phyloP scores from a whole-genome alignment of 2,888 invertebrate species.

The Mythimna pallens region DNA sequence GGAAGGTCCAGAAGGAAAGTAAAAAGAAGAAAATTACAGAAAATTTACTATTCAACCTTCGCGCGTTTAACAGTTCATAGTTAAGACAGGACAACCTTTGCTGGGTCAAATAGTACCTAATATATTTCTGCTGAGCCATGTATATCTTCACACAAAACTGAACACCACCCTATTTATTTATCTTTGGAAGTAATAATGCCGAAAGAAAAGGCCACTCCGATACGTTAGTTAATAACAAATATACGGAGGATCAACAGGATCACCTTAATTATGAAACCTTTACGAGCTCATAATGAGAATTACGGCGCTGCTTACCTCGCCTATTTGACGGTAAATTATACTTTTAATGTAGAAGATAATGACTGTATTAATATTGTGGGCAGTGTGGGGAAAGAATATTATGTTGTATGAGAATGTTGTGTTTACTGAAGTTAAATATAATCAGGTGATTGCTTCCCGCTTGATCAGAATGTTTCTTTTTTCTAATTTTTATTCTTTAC shows the following conservation, averaged over 20 bases:
- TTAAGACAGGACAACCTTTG: no score
- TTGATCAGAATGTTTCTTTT: no score
- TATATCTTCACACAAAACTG: slow-evolving; percentile 1
- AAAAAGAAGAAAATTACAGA: no score
- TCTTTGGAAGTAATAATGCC: slow-evolving; percentile 26
- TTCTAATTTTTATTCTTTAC: no score
- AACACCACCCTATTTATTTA: slow-evolving; percentile 23
- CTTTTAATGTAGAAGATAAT: slow-evolving; percentile 66
- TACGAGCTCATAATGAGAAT: slow-evolving; percentile 73
- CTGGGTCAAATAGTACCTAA: background rate
- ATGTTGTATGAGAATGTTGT: slow-evolving; percentile 3
- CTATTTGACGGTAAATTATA: slow-evolving; percentile 64
- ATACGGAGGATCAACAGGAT: slow-evolving; percentile 38
- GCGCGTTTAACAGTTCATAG: no score
- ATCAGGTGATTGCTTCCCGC: background rate
- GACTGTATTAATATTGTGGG: slow-evolving; percentile 51
- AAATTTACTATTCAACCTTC: no score
- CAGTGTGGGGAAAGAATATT: slow-evolving; percentile 33
- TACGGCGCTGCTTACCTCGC: slow-evolving; percentile 64
- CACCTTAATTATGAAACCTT: slow-evolving; percentile 66
- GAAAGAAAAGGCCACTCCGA: slow-evolving; percentile 33
- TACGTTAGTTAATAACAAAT: slow-evolving; percentile 59
- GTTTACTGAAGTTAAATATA: background rate
- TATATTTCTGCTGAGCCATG: background rate
- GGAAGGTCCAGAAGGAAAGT: no score